Conservation (phyloP, 2,888 invertebrate genomes). For the Hydropsyche betteni region DNA sequence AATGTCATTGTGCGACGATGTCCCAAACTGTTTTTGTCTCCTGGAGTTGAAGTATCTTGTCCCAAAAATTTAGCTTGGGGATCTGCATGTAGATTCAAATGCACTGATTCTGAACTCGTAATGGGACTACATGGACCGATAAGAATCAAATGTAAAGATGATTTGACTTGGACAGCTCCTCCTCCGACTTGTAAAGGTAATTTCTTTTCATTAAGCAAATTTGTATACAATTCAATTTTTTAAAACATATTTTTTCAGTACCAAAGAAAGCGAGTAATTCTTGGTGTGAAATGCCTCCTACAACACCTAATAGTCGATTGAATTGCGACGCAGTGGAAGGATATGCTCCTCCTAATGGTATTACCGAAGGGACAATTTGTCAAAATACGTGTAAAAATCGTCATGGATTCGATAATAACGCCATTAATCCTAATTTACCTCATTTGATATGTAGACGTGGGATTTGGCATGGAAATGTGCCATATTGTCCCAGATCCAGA, state of each 20-base stretch:
- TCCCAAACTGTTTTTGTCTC: constrained; percentile 58
- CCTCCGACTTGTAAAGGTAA: constrained; percentile 33
- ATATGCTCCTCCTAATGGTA: constrained; percentile 24
- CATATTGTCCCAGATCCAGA: constrained; percentile 38
- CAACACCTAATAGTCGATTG: constrained; percentile 12
- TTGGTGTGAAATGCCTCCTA: constrained; percentile 34
- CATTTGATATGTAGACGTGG: constrained; percentile 37
- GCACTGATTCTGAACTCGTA: constrained; percentile 50
- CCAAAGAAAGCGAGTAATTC: not conserved
- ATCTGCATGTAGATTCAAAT: constrained; percentile 59
- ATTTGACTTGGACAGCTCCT: constrained; percentile 30
- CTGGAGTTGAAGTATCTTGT: constrained; percentile 53
- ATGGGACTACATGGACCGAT: not conserved
- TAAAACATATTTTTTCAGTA: constrained; percentile 3
- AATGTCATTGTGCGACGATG: constrained; percentile 62
- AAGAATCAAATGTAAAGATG: constrained; percentile 29
- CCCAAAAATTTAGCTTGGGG: constrained; percentile 55
- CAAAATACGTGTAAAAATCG: not conserved
- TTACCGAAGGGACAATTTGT: constrained; percentile 25
- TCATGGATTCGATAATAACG: not conserved
- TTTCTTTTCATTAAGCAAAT: not conserved
- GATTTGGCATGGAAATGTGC: constrained; percentile 44
- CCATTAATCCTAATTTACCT: not conserved
- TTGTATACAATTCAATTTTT: not conserved
- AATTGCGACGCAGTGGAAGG: constrained; percentile 9